A percentile compares a stretch with the other conserved stretches of the same genome.
These are phyloP conservation scores for Deroplatys truncata DNA, from an alignment of 2,888 invertebrate species.

Conservation along the genomic window DNA sequence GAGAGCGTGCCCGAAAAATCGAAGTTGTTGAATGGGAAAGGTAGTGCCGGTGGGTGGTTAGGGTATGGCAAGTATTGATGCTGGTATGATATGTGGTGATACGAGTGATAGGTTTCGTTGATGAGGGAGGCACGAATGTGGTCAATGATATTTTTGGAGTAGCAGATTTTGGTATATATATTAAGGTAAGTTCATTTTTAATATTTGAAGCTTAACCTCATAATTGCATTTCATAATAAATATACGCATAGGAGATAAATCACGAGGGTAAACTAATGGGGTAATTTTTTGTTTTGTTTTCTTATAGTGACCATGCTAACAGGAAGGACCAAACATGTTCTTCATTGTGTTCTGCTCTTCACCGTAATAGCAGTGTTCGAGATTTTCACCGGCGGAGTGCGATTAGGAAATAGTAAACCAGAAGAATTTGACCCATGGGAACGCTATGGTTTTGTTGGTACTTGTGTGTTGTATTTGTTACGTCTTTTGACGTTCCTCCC, in stretches of 20 bases:
- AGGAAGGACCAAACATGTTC: slow-evolving; percentile 70
- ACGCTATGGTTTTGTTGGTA: slow-evolving; percentile 71
- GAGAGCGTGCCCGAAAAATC: neutral
- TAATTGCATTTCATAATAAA: too few species aligned
- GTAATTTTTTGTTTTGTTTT: neutral
- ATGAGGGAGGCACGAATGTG: neutral
- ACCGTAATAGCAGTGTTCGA: slow-evolving; percentile 73
- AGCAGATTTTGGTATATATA: neutral
- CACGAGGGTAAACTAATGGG: neutral
- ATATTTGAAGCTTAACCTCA: neutral
- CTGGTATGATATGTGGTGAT: neutral
- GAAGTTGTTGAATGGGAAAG: neutral
- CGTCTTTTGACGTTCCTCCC: slow-evolving; percentile 79
- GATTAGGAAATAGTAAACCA: slow-evolving; percentile 49
- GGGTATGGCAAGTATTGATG: neutral
- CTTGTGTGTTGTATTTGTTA: slow-evolving; percentile 70
- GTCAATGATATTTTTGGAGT: neutral
- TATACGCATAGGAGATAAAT: neutral
- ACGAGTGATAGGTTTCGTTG: neutral
- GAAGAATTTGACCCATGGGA: slow-evolving; percentile 72
- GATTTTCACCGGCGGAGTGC: slow-evolving; percentile 57
- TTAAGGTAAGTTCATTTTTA: neutral
- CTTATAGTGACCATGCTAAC: slow-evolving; percentile 33
- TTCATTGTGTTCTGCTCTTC: slow-evolving; percentile 73
- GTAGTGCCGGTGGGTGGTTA: neutral